Conservation (phyloP, 2,888 invertebrate genomes). For the Drosophila yooni region DNA sequence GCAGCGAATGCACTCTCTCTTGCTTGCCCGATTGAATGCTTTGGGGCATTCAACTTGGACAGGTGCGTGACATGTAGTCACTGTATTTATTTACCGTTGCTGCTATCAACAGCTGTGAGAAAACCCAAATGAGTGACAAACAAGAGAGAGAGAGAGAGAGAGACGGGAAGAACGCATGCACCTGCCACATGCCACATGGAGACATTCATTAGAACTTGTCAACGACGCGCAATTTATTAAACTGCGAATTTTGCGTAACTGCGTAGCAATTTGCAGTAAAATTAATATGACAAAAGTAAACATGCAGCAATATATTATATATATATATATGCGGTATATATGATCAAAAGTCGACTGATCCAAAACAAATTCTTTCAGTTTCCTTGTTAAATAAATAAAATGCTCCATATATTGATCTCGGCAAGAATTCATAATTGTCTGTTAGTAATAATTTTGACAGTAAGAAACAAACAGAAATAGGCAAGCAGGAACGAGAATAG, state of each 20-base stretch:
- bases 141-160: background rate
- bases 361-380: background rate
- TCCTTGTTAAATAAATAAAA: background rate
- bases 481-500: background rate
- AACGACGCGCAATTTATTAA: constrained; percentile 29
- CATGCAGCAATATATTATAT: background rate
- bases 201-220: constrained; percentile 41
- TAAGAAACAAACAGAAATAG: background rate
- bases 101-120: constrained; percentile 62
- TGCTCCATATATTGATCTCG: background rate
- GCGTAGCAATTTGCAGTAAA: constrained; percentile 15
- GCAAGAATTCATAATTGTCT: background rate
- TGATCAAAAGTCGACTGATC: constrained; percentile 5
- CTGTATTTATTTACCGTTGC: constrained; percentile 51
- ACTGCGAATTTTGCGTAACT: constrained; percentile 25
- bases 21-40: constrained; percentile 11
- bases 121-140: constrained; percentile 4
- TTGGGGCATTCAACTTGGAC: constrained; percentile 60
- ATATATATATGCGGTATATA: background rate
- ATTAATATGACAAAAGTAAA: constrained; percentile 24
- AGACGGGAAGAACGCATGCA: background rate
- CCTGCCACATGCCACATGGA: constrained; percentile 2
- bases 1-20: constrained; percentile 18
- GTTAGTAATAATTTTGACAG: background rate
- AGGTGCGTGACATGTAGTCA: constrained; percentile 62